These are phyloP conservation scores for Pollenia labialis DNA, from an alignment of 2,888 invertebrate species.

Conservation along the genomic window DNA sequence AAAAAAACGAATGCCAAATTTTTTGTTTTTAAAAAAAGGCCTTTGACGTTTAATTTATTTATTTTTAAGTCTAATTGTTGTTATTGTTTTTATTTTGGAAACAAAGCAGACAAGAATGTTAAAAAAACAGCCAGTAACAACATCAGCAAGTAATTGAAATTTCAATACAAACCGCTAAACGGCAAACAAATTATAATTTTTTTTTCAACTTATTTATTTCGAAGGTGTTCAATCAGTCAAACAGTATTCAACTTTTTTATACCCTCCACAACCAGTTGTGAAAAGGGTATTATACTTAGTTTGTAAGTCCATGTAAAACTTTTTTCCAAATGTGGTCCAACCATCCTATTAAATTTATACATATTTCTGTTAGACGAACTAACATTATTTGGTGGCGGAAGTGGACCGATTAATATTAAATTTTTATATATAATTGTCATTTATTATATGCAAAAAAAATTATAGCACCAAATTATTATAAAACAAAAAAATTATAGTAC, in stretches of 20 bases:
- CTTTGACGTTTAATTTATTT: constrained; percentile 35
- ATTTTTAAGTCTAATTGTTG: background rate
- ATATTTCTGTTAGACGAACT: no score
- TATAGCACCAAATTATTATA: no score
- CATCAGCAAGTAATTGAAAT: background rate
- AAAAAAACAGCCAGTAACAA: background rate
- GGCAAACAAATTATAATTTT: no score
- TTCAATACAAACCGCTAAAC: background rate
- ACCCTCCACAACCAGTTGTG: background rate
- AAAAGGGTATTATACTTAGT: no score
- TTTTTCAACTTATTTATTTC: background rate
- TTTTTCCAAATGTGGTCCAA: no score
- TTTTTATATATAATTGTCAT: no score
- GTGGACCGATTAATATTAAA: no score
- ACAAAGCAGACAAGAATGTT: constrained; percentile 21
- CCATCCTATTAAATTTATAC: no score
- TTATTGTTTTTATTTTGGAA: constrained; percentile 28
- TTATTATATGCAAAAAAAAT: no score
- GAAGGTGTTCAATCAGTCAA: constrained; percentile 34
- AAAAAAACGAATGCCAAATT: constrained; percentile 50
- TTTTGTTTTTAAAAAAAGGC: constrained; percentile 7
- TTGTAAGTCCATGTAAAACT: no score
- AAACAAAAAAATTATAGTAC: no score
- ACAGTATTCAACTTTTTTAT: constrained; percentile 6
- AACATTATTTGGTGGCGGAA: no score